Percentiles rank a stretch among this genome's conserved stretches.
Conservation (phyloP, 2,888 invertebrate genomes). For the Nasonovia ribisnigri region DNA sequence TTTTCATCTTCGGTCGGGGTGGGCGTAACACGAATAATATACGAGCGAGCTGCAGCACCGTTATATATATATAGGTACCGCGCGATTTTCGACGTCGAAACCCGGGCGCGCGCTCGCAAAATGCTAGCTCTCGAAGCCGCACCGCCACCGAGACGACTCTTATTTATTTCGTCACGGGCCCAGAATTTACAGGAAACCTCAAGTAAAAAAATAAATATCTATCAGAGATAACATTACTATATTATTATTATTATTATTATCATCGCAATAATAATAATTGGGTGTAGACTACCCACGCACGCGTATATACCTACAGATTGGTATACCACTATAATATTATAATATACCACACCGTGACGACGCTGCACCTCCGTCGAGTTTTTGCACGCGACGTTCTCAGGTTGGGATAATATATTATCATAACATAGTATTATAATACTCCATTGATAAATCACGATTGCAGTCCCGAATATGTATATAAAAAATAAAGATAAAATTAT, state of each 20-base stretch:
- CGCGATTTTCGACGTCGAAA: not conserved
- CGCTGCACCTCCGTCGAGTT: not conserved
- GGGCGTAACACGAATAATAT: conserved; percentile 13
- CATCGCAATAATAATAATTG: not conserved
- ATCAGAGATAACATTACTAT: not conserved
- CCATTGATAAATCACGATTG: conserved; percentile 5
- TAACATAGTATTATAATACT: not conserved
- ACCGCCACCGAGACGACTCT: not conserved
- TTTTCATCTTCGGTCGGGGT: not conserved
- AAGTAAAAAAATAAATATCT: not conserved
- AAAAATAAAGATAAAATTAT: not conserved
- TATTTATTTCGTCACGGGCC: not conserved
- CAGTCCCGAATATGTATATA: not conserved
- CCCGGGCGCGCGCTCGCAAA: not conserved
- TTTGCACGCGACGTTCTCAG: not conserved
- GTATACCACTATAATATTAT: not conserved
- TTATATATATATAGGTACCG: not conserved
- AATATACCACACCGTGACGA: conserved; percentile 14
- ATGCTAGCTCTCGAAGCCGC: not conserved
- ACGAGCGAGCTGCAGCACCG: not conserved
- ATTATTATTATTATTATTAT: not conserved
- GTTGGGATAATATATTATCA: not conserved
- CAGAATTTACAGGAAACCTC: not conserved
- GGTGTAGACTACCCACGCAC: conserved; percentile 3
- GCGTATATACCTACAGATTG: not conserved